Percentiles rank a stretch among this genome's conserved stretches.
Evolutionary conservation across 2,797 vertebrate genomes (phyloP).

Genomic region (Acanthis flammea): DNA sequence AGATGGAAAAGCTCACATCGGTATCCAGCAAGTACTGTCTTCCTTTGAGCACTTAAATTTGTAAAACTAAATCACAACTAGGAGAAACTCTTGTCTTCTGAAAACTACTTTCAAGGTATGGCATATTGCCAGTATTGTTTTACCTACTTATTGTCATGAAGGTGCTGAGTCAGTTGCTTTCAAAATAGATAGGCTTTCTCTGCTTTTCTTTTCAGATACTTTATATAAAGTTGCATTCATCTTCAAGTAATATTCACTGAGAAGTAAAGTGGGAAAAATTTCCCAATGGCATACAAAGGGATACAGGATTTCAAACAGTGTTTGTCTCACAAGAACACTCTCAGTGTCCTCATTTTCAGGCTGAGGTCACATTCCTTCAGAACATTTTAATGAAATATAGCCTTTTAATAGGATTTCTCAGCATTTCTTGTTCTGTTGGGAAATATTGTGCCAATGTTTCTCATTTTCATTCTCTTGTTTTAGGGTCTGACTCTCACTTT

Average conservation of each 20-base stretch:
- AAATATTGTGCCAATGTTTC: constrained; percentile 1
- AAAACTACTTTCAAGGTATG: not conserved
- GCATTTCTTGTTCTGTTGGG: constrained; percentile 17
- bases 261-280: not conserved
- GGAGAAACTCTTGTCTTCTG: not conserved
- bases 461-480: constrained; percentile 23
- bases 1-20: not conserved
- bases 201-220: not conserved
- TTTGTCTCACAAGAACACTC: not conserved
- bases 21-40: not conserved
- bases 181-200: not conserved
- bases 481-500: constrained; percentile 42
- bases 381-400: constrained; percentile 21
- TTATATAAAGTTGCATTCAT: not conserved
- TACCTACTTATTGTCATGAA: not conserved
- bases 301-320: not conserved
- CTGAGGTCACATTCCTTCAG: not conserved
- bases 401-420: constrained; percentile 36
- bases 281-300: not conserved
- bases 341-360: not conserved
- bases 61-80: not conserved
- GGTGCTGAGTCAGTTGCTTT: not conserved
- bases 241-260: not conserved
- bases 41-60: not conserved
- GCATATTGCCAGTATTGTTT: not conserved